phyloP scores from a whole-genome alignment of 1,140 invertebrate genomes.

The Drosophila tani region DNA sequence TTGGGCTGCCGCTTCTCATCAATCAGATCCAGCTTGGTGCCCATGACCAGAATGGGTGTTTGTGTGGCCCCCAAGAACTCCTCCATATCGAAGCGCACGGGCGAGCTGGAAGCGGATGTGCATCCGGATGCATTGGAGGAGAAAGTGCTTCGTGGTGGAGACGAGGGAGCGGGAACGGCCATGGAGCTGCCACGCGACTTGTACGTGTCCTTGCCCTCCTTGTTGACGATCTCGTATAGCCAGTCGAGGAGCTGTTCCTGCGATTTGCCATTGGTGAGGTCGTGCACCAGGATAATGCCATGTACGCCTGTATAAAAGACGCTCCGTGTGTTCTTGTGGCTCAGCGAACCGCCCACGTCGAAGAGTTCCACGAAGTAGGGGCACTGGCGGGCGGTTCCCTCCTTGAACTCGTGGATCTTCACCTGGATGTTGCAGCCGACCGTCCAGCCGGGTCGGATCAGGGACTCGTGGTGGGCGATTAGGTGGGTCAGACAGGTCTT shows the following conservation, averaged over 20 bases:
- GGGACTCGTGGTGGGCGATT: conserved; percentile 94
- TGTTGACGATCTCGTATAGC: conserved; percentile 95
- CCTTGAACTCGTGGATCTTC: conserved; percentile 97
- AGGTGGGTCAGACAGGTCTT: conserved; percentile 97
- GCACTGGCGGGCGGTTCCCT: conserved; percentile 95
- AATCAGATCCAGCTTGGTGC: conserved; percentile 95
- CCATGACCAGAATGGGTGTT: conserved; percentile 96
- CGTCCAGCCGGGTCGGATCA: conserved; percentile 95
- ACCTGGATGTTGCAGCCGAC: conserved; percentile 98
- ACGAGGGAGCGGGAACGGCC: conserved; percentile 33
- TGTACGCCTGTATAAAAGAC: conserved; percentile 97
- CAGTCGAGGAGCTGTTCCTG: conserved; percentile 97
- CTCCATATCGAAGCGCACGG: conserved; percentile 94
- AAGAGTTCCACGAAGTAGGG: conserved; percentile 98
- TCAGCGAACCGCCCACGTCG: conserved; percentile 97
- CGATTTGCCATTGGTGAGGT: conserved; percentile 98
- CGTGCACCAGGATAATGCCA: conserved; percentile 98
- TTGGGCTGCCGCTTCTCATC: conserved; percentile 89
- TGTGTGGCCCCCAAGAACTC: conserved; percentile 94
- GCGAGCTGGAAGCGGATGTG: conserved; percentile 76
- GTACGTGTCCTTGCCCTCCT: conserved; percentile 87
- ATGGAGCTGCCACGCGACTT: conserved; percentile 38
- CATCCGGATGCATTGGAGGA: conserved; percentile 33
- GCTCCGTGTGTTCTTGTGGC: conserved; percentile 94
- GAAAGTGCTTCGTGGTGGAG: conserved; percentile 19